phyloP scores from a whole-genome alignment of 2,888 invertebrate genomes.

The Campoplex capitator region DNA sequence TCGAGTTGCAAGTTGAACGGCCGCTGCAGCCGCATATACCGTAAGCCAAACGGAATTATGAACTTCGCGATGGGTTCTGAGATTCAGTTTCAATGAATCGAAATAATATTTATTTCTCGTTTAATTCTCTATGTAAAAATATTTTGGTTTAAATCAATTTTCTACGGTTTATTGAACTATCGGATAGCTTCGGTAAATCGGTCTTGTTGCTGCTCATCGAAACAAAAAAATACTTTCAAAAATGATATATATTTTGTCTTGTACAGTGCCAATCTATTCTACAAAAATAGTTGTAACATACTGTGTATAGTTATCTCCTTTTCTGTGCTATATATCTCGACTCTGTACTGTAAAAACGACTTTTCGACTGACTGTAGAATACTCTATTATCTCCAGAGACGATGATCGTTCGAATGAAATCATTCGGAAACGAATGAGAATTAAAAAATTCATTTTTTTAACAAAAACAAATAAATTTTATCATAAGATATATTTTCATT shows the following conservation, averaged over 20 bases:
- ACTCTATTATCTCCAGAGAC: slow-evolving; percentile 65
- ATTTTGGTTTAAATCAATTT: slow-evolving; percentile 1
- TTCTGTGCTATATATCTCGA: slow-evolving; percentile 81
- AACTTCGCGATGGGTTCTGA: slow-evolving; percentile 37
- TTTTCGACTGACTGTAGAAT: slow-evolving; percentile 76
- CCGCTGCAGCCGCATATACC: slow-evolving; percentile 54
- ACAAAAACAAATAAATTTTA: too few relatives aligned
- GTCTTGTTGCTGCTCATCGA: not conserved
- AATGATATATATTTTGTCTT: slow-evolving; percentile 53
- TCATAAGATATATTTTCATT: too few relatives aligned
- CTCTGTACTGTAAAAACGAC: slow-evolving; percentile 70
- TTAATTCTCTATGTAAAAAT: not conserved
- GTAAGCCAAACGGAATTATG: slow-evolving; percentile 50
- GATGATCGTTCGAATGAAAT: slow-evolving; percentile 39
- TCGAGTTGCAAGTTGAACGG: slow-evolving; percentile 57
- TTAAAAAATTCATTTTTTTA: not conserved
- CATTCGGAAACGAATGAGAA: too few relatives aligned
- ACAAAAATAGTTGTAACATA: slow-evolving; percentile 38
- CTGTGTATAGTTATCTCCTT: slow-evolving; percentile 73
- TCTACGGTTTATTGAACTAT: slow-evolving; percentile 18
- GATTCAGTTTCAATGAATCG: slow-evolving; percentile 4
- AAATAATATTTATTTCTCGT: not conserved
- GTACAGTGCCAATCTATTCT: slow-evolving; percentile 71
- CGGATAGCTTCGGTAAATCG: not conserved
- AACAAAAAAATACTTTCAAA: not conserved